Conservation (phyloP, 2,113 vertebrate species). For the Muntiacus reevesi region DNA sequence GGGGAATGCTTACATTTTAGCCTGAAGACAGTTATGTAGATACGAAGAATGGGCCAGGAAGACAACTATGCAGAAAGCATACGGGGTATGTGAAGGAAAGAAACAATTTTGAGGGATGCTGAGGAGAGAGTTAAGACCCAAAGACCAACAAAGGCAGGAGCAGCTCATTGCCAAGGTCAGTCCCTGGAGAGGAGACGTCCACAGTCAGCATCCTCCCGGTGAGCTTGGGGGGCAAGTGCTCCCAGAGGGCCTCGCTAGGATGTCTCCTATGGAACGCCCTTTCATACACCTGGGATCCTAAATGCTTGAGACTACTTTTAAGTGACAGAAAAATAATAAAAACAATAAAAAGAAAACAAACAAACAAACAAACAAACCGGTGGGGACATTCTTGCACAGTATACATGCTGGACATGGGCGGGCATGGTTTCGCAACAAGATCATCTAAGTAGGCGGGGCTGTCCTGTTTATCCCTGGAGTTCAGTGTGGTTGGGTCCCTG, state of each 20-base stretch:
- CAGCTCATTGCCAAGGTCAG: not conserved
- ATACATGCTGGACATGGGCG: accelerated
- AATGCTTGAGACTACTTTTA: not conserved
- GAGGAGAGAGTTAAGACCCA: not conserved
- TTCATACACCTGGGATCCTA: not conserved
- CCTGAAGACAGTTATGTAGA: not conserved
- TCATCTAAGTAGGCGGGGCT: accelerated
- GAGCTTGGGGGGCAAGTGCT: not conserved
- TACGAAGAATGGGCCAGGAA: not conserved
- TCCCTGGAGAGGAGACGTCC: accelerated
- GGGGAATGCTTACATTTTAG: not conserved
- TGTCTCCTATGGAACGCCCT: not conserved
- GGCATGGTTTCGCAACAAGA: not conserved
- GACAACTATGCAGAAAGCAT: not conserved
- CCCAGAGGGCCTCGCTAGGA: accelerated
- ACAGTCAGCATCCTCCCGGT: accelerated
- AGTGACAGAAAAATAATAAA: not conserved
- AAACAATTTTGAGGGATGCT: not conserved
- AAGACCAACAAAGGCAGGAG: not conserved
- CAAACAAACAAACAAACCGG: too few relatives aligned
- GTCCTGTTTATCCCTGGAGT: accelerated
- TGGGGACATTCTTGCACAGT: not conserved
- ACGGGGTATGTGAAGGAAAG: not conserved
- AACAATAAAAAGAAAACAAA: not conserved
- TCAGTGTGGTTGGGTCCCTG: not conserved